Percentiles rank a stretch among this genome's conserved stretches.
Evolutionary conservation across 2,888 invertebrate species (phyloP).

Genomic region (Orthosia gracilis): DNA sequence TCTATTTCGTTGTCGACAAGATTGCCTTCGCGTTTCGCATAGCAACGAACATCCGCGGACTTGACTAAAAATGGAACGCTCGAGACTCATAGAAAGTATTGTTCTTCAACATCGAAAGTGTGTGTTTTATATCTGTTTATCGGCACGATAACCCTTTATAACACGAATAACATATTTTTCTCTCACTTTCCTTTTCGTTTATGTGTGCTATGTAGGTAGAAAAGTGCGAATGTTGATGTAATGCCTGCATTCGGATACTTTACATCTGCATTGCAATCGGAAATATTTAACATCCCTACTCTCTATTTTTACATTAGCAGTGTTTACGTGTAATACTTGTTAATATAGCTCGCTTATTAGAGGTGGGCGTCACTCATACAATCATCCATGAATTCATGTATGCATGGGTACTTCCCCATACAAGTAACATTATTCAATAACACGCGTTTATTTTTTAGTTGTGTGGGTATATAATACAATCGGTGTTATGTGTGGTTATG

Average conservation of each 20-base stretch:
- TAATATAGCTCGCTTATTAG: slow-evolving; percentile 53
- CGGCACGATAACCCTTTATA: slow-evolving; percentile 69
- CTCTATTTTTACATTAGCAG: slow-evolving; percentile 66
- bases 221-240: slow-evolving; percentile 16
- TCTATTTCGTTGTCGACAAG: slow-evolving; percentile 67
- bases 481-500: slow-evolving; percentile 32
- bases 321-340: slow-evolving; percentile 61
- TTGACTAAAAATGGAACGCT: slow-evolving; percentile 88
- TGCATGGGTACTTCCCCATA: slow-evolving; percentile 64
- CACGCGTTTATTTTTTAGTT: slow-evolving; percentile 44
- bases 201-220: slow-evolving; percentile 35
- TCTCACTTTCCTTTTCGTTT: slow-evolving; percentile 60
- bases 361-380: slow-evolving; percentile 64
- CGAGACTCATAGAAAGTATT: slow-evolving; percentile 86
- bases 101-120: slow-evolving; percentile 80
- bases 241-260: slow-evolving; percentile 54
- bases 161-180: slow-evolving; percentile 58
- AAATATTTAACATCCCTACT: slow-evolving; percentile 58
- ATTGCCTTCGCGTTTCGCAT: slow-evolving; percentile 77
- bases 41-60: slow-evolving; percentile 80
- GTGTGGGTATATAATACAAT: slow-evolving; percentile 46
- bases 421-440: slow-evolving; percentile 50
- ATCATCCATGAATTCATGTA: slow-evolving; percentile 44
- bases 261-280: slow-evolving; percentile 57
- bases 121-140: slow-evolving; percentile 76